Base-by-base conservation (phyloP, 2,888 invertebrate genomes). In the Uloborus plumipes region DNA sequence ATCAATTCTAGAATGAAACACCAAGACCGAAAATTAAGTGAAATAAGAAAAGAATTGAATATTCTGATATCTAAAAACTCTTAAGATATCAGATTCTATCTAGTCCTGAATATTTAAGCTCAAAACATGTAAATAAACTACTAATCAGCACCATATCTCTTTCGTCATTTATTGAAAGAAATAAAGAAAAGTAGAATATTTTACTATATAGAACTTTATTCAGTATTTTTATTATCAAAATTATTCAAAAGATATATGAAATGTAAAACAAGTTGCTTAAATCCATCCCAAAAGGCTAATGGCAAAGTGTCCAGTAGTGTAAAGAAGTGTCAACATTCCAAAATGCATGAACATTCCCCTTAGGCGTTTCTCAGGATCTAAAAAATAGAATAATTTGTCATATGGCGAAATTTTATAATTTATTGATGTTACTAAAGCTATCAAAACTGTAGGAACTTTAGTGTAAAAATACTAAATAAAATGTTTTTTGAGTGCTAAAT, bases 311-410 rank as follows among this genome's bases (percentile, higher is more conserved):
- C 86, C 84, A 11, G 88, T 86, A 2, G 87, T 86, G 39, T 86
- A 87, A 15, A 89, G 86, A 62, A 89, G 85, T 73, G 87, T 86
- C 1, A 89, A 69, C 11, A 88, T 75, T 15, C 88, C 89, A 53
- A 89, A 74, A 80, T 88, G 87, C 26, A 87, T 87, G 81, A 88
- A 88, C 22, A 86, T 85, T 22, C 89, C 89, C 59, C 87, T 75
- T 86, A 86, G 85, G 55, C 89, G 84, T 73, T 88, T 88, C 62
- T 86, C 85, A 31, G 88, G 88, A 79, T 88, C 88, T 88, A 85
- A 59, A 81, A 81, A 3, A 47, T 18, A 59, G 15, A 58, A 64
- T 53, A 49, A 26, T 18, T 26, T 53, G 47, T 14, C 20, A 39
- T 9, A 39, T 39, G 9, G 9, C 39, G 9, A 39, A 39, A 39